Evolutionary conservation across 2,888 invertebrate species (phyloP).

Genomic region (Hydrotaea cyrtoneurina): DNA sequence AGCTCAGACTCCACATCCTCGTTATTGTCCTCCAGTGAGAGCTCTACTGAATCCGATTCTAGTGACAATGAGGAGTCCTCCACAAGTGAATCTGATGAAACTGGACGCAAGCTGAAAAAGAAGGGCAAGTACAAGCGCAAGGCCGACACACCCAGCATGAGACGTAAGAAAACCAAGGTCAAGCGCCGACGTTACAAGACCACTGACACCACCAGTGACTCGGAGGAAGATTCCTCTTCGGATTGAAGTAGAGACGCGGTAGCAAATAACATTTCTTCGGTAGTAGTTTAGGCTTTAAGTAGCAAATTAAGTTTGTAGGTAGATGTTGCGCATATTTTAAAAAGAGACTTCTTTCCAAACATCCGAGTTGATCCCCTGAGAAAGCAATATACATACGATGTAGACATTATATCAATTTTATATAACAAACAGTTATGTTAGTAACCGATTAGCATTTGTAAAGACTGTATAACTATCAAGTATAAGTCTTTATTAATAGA

Average conservation of each 20-base stretch:
- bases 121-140: constrained; percentile 79
- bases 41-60: constrained; percentile 74
- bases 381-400: background rate
- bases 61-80: constrained; percentile 80
- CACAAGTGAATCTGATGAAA: constrained; percentile 77
- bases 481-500: background rate
- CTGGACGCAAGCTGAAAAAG: constrained; percentile 77
- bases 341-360: background rate
- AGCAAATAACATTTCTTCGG: constrained; percentile 10
- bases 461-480: constrained; percentile 1
- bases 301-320: constrained; percentile 2
- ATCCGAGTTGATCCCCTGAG: background rate
- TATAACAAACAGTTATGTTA: constrained; percentile 1
- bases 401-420: background rate
- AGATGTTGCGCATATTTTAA: background rate
- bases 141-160: constrained; percentile 72
- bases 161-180: constrained; percentile 76
- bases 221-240: constrained; percentile 70
- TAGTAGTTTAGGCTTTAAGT: background rate
- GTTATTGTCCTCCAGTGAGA: constrained; percentile 64
- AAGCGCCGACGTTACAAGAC: constrained; percentile 75
- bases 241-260: constrained; percentile 51
- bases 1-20: constrained; percentile 64
- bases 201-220: constrained; percentile 71
- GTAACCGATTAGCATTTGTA: constrained; percentile 25